Evolutionary conservation across 2,797 vertebrate species (phyloP), one percentile per base, ranked within the genome.

Genomic region (Naso thynnoides): DNA sequence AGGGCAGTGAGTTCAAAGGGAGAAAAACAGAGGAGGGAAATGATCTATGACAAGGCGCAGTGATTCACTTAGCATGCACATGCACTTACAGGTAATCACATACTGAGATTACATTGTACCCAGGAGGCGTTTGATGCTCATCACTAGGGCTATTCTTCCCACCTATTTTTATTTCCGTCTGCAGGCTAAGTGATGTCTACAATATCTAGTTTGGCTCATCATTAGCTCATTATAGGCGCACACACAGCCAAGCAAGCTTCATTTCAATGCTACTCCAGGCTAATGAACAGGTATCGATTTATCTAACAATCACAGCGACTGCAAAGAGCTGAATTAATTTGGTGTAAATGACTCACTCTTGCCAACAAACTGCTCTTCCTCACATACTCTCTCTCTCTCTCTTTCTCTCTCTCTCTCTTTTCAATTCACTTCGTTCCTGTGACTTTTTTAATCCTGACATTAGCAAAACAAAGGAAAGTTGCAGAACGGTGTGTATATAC

Each of bases 261-360:
- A 87, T 88, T 80, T 83, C 76, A 78, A 59, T 60, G 73, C 54
- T 79, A 81, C 87, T 89, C 65, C 45, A 68, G 80, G 75, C 83
- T 86, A 89, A 90, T 90, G 83, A 91, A 87, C 81, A 85, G 65
- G 59, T 87, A 91, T 90, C 42, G 81, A 92, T 88, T 88, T 86
- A 82, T 85, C 84, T 56, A 77, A 89, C 85, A 86, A 90, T 89
- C 81, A 75, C 59, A 61, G 55, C 53, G 52, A 82, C 76, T 75
- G 77, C 79, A 88, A 74, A 87, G 83, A 82, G 69, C 77, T 70
- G 80, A 88, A 90, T 90, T 91, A 61, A 91, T 92, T 90, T 81
- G 67, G 76, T 82, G 70, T 81, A 83, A 91, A 71, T 89, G 76
- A 86, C 78, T 84, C 13, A 7, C 82, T 83, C 67, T 62, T 77